phyloP scores from a whole-genome alignment of 1,140 invertebrate species.

The Drosophila virilis region DNA sequence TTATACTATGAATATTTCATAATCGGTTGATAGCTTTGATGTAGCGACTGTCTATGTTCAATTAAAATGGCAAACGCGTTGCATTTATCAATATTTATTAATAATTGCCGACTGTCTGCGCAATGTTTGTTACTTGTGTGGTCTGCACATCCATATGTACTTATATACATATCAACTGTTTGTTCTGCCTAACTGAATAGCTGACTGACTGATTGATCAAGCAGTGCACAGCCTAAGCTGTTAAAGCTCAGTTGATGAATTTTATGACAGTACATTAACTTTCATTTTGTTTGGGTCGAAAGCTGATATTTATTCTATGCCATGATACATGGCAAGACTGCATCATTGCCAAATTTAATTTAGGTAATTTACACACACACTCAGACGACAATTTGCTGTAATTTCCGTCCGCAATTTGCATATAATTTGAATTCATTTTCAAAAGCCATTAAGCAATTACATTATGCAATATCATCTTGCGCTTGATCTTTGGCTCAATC shows the following conservation, averaged over 20 bases:
- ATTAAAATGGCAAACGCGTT: slow-evolving; percentile 23
- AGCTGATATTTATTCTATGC: too few species aligned
- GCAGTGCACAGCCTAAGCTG: not conserved
- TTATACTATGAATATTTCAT: slow-evolving; percentile 27
- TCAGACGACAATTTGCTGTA: slow-evolving; percentile 22
- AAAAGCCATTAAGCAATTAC: slow-evolving; percentile 7
- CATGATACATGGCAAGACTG: not conserved
- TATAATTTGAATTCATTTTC: slow-evolving; percentile 30
- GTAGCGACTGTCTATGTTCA: slow-evolving; percentile 19
- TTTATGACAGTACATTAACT: not conserved
- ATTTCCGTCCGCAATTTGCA: slow-evolving; percentile 37
- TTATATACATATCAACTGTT: not conserved
- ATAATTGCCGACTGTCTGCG: not conserved
- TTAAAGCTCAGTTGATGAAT: not conserved
- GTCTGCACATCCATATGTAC: not conserved
- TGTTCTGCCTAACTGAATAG: not conserved
- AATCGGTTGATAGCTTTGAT: slow-evolving; percentile 38
- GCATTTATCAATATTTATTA: slow-evolving; percentile 34
- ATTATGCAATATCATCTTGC: slow-evolving; percentile 6
- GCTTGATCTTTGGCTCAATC: not conserved
- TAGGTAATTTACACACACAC: not conserved
- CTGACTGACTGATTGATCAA: not conserved
- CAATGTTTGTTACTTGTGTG: slow-evolving; percentile 23
- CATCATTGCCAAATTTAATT: slow-evolving; percentile 1
- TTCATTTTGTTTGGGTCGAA: not conserved